These are phyloP conservation scores for Horisme vitalbata DNA, from an alignment of 2,888 invertebrate genomes.

Conservation along the genomic window DNA sequence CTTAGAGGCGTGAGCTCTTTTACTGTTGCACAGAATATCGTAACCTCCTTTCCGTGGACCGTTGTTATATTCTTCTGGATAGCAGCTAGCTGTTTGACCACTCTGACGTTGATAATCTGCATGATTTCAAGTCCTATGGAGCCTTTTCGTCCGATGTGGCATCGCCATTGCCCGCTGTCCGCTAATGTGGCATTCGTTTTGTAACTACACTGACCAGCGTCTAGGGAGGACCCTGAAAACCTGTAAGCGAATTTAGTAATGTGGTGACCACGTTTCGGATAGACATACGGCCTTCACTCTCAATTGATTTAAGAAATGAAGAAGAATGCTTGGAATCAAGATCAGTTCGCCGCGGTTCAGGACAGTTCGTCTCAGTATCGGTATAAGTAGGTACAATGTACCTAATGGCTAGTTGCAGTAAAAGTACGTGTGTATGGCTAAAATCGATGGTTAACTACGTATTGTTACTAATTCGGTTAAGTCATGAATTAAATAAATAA, in stretches of 20 bases:
- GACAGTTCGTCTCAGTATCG: too few relatives aligned
- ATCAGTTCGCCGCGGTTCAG: too few relatives aligned
- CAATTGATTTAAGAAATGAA: too few relatives aligned
- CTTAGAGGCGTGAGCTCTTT: slow-evolving; percentile 58
- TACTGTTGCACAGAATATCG: slow-evolving; percentile 66
- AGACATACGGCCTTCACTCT: too few relatives aligned
- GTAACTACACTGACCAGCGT: slow-evolving; percentile 64
- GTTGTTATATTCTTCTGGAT: slow-evolving; percentile 52
- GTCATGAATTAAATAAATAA: too few relatives aligned
- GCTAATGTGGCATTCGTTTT: slow-evolving; percentile 48
- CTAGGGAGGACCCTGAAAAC: slow-evolving; percentile 59
- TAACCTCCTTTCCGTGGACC: slow-evolving; percentile 54
- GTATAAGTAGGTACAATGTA: too few relatives aligned
- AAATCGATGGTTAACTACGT: too few relatives aligned
- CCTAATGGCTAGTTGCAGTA: too few relatives aligned
- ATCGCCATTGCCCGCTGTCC: slow-evolving; percentile 73
- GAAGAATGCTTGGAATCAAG: too few relatives aligned
- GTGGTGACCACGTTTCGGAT: too few relatives aligned
- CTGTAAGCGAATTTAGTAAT: slow-evolving; percentile 36
- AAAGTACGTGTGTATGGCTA: too few relatives aligned
- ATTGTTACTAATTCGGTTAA: too few relatives aligned
- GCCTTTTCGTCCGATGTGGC: slow-evolving; percentile 65
- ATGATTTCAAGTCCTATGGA: slow-evolving; percentile 54
- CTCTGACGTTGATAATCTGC: slow-evolving; percentile 57
- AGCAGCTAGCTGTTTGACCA: slow-evolving; percentile 65